Evolutionary conservation across 2,113 vertebrate species (phyloP), one percentile per base, ranked within the genome.

Genomic region (Lamprotornis superbus): DNA sequence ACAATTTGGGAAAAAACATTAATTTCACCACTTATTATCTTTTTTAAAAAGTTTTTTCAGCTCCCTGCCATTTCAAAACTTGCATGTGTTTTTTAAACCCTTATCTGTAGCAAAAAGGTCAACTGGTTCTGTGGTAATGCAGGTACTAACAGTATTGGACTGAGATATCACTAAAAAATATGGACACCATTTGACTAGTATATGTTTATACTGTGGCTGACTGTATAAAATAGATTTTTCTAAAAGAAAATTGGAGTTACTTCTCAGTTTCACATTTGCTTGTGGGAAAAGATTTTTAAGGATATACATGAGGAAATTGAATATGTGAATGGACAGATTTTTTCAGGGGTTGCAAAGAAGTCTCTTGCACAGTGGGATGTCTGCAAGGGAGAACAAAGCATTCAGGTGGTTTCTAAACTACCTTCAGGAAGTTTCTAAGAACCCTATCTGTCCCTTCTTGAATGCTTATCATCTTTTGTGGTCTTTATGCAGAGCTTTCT

Each of bases 401-500:
- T 84, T 53, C 47, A 73, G 47, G 59, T 59, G 55, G 47, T 80
- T 91, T 85, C 60, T 61, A 61, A 74, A 83, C 25, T 77, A 35
- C 40, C 9, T 83, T 90, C 57, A 69, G 70, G 55, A 90, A 76
- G 49, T 83, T 83, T 55, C 30, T 35, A 70, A 83, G 35, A 77
- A 77, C 56, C 18, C 42, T 63, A 13, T 80, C 57, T 63, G 60
- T 79, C 82, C 56, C 56, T 85, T 46, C 89, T 75, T 88, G 89
- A 67, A 70, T 40, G 16, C 35, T 65, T 31, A 37, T 90, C 82
- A 61, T 84, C 60, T 89, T 46, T 86, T 93, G 83, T 79, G 39
- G 50, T 68, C 59, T 94, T 97, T 81, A 68, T 92, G 39, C 59
- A 56, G 94, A 59, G 50, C 52, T 91, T 91, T 94, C 52, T 94